Percentiles rank a stretch among this genome's conserved stretches.
phyloP scores from a whole-genome alignment of 2,113 vertebrate species.

The Peucedramus taeniatus region DNA sequence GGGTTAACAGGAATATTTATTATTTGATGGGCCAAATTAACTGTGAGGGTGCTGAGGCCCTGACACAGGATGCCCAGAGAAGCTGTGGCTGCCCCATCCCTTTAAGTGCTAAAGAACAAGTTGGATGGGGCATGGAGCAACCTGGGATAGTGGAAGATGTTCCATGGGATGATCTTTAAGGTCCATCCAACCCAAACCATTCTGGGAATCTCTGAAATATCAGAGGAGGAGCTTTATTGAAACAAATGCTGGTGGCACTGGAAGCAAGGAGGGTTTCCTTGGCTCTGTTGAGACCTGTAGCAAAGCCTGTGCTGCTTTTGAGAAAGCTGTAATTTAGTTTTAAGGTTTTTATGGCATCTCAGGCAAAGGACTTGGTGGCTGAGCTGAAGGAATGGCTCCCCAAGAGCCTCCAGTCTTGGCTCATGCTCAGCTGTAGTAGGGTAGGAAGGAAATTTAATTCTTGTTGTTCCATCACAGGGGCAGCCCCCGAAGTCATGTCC shows the following conservation, averaged over 20 bases:
- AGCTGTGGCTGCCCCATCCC: not conserved
- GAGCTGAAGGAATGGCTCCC: not conserved
- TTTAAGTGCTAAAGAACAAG: not conserved
- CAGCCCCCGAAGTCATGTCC: not conserved
- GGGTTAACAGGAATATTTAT: not conserved
- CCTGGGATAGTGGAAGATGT: not conserved
- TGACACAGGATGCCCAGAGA: not conserved
- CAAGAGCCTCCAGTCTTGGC: not conserved
- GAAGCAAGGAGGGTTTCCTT: not conserved
- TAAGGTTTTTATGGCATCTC: not conserved
- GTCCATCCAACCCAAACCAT: not conserved
- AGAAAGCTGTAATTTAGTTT: not conserved
- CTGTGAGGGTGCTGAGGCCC: not conserved
- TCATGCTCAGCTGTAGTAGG: not conserved
- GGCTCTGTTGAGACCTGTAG: not conserved
- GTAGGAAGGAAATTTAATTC: not conserved
- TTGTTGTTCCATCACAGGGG: fast-evolving
- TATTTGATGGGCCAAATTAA: not conserved
- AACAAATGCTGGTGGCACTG: not conserved
- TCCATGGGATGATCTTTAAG: not conserved
- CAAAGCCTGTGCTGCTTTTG: not conserved
- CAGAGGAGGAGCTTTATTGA: not conserved
- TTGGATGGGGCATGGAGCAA: fast-evolving
- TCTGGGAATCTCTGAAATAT: not conserved
- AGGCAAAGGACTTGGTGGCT: too few relatives aligned